Evolutionary conservation across 2,888 invertebrate genomes (phyloP).

Genomic region (Gnatocerus cornutus): DNA sequence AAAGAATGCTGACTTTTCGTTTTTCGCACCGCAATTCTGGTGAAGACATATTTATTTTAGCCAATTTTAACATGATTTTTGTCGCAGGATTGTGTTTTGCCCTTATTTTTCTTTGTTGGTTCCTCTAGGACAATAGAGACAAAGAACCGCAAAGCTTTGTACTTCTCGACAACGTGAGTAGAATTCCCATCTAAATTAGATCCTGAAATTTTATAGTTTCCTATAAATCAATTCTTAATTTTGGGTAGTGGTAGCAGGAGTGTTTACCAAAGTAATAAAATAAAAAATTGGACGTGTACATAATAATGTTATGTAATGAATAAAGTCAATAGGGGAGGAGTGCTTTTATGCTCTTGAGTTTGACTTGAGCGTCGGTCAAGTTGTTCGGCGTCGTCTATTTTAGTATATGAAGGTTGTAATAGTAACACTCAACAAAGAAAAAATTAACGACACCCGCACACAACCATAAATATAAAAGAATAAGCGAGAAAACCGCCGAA

Average conservation of each 20-base stretch:
- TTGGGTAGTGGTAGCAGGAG: conserved; percentile 16
- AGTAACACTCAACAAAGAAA: conserved; percentile 63
- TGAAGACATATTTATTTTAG: too few species aligned
- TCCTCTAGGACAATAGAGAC: too few species aligned
- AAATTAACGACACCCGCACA: conserved; percentile 67
- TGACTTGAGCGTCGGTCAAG: conserved; percentile 50
- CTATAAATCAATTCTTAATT: too few species aligned
- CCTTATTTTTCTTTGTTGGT: too few species aligned
- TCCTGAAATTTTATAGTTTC: too few species aligned
- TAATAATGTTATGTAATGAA: conserved; percentile 49
- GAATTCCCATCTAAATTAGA: too few species aligned
- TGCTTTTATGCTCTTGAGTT: conserved; percentile 48
- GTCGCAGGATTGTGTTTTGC: too few species aligned
- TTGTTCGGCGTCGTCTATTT: conserved; percentile 53
- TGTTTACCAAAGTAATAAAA: conserved; percentile 46
- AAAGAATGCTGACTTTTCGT: conserved; percentile 40
- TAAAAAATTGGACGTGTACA: conserved; percentile 47
- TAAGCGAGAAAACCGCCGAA: conserved; percentile 61
- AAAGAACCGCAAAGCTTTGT: too few species aligned
- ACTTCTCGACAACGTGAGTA: too few species aligned
- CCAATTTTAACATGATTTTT: too few species aligned
- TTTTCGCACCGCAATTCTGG: neutral
- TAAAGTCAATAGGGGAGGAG: conserved; percentile 48
- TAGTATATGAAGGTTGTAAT: conserved; percentile 45
- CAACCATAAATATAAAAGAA: conserved; percentile 66